Conservation (phyloP, 2,113 vertebrate species). For the Tamias sibiricus region DNA sequence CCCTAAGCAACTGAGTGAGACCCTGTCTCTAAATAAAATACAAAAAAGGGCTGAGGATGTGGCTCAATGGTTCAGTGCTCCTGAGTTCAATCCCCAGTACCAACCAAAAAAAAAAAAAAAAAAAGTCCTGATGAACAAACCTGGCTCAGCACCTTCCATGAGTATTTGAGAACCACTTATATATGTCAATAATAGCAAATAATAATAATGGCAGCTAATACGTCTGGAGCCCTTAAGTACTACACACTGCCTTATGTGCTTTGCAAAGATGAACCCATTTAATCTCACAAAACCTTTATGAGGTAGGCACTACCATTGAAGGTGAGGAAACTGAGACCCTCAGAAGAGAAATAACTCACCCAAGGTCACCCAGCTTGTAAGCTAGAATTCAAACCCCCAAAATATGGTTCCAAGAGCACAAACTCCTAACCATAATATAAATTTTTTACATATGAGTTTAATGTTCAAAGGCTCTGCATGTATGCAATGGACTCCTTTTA, state of each 20-base stretch:
- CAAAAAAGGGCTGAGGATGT: too few relatives aligned
- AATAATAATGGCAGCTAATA: background rate
- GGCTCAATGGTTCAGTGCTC: too few relatives aligned
- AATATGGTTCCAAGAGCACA: background rate
- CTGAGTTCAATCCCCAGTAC: too few relatives aligned
- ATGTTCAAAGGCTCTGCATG: background rate
- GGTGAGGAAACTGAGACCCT: background rate
- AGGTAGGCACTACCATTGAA: background rate
- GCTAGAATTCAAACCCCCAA: background rate
- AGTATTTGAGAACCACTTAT: background rate
- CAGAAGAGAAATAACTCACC: background rate
- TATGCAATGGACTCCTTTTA: background rate
- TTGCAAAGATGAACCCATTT: background rate
- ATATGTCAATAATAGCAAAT: background rate
- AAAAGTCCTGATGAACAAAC: background rate
- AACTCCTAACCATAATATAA: background rate
- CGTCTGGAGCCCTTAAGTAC: background rate
- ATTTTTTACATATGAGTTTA: slow-evolving; percentile 21
- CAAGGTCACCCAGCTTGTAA: background rate
- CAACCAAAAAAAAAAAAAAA: too few relatives aligned
- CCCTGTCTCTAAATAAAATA: too few relatives aligned
- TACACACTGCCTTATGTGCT: background rate
- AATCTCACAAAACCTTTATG: background rate
- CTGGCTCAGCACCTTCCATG: background rate
- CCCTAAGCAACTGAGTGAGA: too few relatives aligned